Evolutionary conservation across 2,113 vertebrate genomes (phyloP).

Genomic region (Etheostoma cragini): DNA sequence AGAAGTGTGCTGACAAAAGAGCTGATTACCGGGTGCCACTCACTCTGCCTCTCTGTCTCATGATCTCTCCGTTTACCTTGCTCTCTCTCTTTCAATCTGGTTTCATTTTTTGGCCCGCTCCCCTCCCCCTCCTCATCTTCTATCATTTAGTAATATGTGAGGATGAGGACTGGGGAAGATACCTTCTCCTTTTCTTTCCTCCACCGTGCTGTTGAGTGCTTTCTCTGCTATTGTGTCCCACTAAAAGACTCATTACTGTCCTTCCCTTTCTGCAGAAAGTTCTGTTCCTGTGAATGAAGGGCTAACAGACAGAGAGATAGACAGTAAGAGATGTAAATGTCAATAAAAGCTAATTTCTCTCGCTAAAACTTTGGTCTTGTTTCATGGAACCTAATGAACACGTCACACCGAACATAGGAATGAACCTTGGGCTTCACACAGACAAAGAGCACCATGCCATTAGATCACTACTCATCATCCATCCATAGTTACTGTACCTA

Average conservation of each 20-base stretch:
- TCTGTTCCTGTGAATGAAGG: constrained; percentile 65
- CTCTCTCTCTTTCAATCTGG: constrained; percentile 53
- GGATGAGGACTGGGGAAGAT: constrained; percentile 71
- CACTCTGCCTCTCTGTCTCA: constrained; percentile 68
- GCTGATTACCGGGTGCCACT: constrained; percentile 80
- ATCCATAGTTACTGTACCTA: constrained; percentile 4
- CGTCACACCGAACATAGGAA: neutral
- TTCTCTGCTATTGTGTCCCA: constrained; percentile 71
- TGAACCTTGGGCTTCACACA: neutral
- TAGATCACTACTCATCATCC: constrained; percentile 28
- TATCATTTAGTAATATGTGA: constrained; percentile 78
- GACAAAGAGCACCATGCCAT: neutral
- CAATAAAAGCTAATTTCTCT: constrained; percentile 53
- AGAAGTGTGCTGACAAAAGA: constrained; percentile 74
- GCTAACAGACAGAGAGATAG: constrained; percentile 40
- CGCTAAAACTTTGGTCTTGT: constrained; percentile 46
- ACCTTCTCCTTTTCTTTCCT: constrained; percentile 61
- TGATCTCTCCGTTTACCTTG: constrained; percentile 65
- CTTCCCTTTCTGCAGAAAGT: constrained; percentile 62
- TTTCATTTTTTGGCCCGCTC: constrained; percentile 54
- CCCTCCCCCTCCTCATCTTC: constrained; percentile 25
- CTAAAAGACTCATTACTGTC: constrained; percentile 78
- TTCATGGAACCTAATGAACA: constrained; percentile 44
- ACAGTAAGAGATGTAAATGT: constrained; percentile 43
- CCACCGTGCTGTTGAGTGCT: constrained; percentile 65